Conservation (phyloP, 2,797 vertebrate species). For the Gobionotothen gibberifrons region DNA sequence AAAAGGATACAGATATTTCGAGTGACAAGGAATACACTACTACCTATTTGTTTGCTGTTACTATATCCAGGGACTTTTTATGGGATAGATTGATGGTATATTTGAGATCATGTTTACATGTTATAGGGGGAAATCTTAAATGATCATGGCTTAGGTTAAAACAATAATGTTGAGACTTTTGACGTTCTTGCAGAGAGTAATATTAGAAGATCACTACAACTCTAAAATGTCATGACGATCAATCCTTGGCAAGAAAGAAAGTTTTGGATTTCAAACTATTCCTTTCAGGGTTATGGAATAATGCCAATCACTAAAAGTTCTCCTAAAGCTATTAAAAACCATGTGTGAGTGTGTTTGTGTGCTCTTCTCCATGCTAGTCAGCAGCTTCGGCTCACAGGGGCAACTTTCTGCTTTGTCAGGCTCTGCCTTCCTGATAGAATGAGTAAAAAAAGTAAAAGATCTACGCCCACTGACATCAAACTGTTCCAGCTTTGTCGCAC, state of each 20-base stretch:
- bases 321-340: not conserved
- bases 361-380: slow-evolving; percentile 15
- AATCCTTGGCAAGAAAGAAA: not conserved
- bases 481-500: slow-evolving; percentile 3
- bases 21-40: not conserved
- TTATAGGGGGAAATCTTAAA: not conserved
- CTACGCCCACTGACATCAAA: slow-evolving; percentile 42
- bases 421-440: slow-evolving; percentile 35
- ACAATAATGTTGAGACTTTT: not conserved
- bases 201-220: not conserved
- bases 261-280: not conserved
- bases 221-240: not conserved
- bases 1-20: not conserved
- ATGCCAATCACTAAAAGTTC: not conserved
- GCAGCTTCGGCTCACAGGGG: slow-evolving; percentile 40
- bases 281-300: not conserved
- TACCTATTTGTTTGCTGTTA: not conserved
- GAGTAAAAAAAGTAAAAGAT: slow-evolving; percentile 45
- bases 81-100: not conserved
- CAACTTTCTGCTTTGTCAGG: slow-evolving; percentile 53
- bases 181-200: too few species aligned
- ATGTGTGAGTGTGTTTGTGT: slow-evolving; percentile 10
- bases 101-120: not conserved
- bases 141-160: too few species aligned
- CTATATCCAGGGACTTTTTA: not conserved